phyloP scores from a whole-genome alignment of 2,888 invertebrate species.

The Euproctis similis region DNA sequence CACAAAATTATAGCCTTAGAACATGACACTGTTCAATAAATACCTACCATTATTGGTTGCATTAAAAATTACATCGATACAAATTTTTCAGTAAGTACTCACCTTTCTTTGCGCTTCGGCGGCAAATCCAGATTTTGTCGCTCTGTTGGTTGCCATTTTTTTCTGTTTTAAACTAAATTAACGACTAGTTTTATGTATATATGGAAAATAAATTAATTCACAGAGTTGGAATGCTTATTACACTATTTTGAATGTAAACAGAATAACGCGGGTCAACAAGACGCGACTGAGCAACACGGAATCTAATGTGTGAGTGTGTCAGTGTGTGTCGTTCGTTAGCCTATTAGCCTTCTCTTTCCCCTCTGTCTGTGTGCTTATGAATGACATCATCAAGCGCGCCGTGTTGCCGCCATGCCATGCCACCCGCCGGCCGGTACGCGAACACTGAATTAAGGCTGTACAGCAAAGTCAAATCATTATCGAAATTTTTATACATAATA shows the following conservation, averaged over 20 bases:
- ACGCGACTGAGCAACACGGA: slow-evolving; percentile 41
- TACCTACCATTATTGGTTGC: slow-evolving; percentile 25
- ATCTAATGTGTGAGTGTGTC: slow-evolving; percentile 56
- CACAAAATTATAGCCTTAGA: too few relatives aligned
- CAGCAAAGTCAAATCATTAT: too few relatives aligned
- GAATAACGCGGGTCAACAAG: slow-evolving; percentile 37
- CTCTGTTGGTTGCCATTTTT: slow-evolving; percentile 87
- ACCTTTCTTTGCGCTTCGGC: slow-evolving; percentile 97
- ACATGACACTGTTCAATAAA: slow-evolving; percentile 28
- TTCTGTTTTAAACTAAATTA: slow-evolving; percentile 34
- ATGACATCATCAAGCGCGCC: slow-evolving; percentile 63
- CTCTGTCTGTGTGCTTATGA: slow-evolving; percentile 45
- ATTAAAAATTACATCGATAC: too few relatives aligned
- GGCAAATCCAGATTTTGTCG: slow-evolving; percentile 94
- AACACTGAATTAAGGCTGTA: slow-evolving; percentile 17
- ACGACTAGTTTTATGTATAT: slow-evolving; percentile 43
- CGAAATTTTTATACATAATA: slow-evolving; percentile 26
- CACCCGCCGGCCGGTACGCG: slow-evolving; percentile 31
- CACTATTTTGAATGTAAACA: slow-evolving; percentile 68
- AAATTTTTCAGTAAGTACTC: slow-evolving; percentile 42
- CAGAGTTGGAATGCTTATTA: slow-evolving; percentile 60
- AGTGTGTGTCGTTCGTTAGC: too few relatives aligned
- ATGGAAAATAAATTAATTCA: slow-evolving; percentile 64
- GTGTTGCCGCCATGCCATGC: slow-evolving; percentile 22
- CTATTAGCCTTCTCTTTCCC: too few relatives aligned